Percentiles rank a stretch among this genome's conserved stretches.
These are phyloP conservation scores for Cantharis rustica DNA, from an alignment of 2,888 invertebrate genomes.

Conservation along the genomic window DNA sequence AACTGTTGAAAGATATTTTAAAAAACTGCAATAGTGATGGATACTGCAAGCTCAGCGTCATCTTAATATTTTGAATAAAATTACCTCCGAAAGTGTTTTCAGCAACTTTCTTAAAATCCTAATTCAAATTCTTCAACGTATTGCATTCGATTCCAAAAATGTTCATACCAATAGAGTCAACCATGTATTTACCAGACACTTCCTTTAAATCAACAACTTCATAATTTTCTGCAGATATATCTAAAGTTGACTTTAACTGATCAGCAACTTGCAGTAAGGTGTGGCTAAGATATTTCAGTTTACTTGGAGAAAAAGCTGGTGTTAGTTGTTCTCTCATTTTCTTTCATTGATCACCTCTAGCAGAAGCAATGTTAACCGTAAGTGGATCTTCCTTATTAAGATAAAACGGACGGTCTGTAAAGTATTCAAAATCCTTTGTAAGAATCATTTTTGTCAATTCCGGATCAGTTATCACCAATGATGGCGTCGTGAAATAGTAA, in stretches of 20 bases:
- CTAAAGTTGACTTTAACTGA: constrained; percentile 38
- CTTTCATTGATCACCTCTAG: constrained; percentile 57
- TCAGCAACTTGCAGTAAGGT: constrained; percentile 51
- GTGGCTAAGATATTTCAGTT: constrained; percentile 57
- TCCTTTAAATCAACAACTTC: constrained; percentile 37
- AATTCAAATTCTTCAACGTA: constrained; percentile 54
- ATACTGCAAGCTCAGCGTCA: too few species aligned
- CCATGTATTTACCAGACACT: constrained; percentile 46
- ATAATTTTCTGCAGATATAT: constrained; percentile 8
- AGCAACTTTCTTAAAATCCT: constrained; percentile 45
- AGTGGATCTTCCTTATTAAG: constrained; percentile 52
- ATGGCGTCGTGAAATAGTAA: constrained; percentile 17
- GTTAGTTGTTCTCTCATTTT: constrained; percentile 57
- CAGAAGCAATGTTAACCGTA: constrained; percentile 48
- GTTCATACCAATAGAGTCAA: constrained; percentile 51
- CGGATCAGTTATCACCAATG: constrained; percentile 42
- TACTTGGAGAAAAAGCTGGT: constrained; percentile 59
- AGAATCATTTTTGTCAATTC: constrained; percentile 52
- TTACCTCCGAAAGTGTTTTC: constrained; percentile 36
- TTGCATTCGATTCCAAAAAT: constrained; percentile 51
- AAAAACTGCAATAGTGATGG: background rate
- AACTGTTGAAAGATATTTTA: background rate
- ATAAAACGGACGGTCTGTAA: constrained; percentile 54
- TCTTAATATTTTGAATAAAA: background rate
- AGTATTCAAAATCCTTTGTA: constrained; percentile 55